These are phyloP conservation scores for Aythya baeri DNA, from an alignment of 2,113 vertebrate species.

Conservation along the genomic window DNA sequence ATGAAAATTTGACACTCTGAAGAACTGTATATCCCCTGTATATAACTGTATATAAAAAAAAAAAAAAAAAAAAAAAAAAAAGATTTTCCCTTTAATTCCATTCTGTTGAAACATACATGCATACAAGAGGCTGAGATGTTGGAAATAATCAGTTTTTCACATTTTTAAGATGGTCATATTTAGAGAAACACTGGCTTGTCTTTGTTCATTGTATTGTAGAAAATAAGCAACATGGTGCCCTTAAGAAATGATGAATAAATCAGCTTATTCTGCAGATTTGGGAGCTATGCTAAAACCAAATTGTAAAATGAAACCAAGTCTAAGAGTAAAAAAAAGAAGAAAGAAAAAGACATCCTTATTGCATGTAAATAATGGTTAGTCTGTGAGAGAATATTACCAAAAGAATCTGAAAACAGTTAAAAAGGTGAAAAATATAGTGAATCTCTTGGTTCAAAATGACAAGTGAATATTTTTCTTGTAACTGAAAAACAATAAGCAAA, in stretches of 20 bases:
- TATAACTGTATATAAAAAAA: too few species aligned
- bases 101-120: not conserved
- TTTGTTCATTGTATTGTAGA: not conserved
- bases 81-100: not conserved
- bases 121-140: not conserved
- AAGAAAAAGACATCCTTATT: not conserved
- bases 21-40: rapidly evolving
- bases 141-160: not conserved
- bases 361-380: not conserved
- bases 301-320: not conserved
- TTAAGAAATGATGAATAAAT: not conserved
- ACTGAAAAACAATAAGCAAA: not conserved
- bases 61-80: not conserved
- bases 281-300: not conserved
- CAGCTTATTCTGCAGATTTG: not conserved
- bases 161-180: not conserved
- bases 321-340: not conserved
- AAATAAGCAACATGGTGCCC: not conserved
- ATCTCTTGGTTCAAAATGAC: not conserved
- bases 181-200: not conserved
- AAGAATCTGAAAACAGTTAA: not conserved
- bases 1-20: not conserved
- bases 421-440: not conserved
- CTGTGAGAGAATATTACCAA: not conserved
- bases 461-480: not conserved